A percentile compares a stretch with the other conserved stretches of the same genome.
These are phyloP conservation scores for Anastrepha ludens DNA, from an alignment of 1,140 invertebrate genomes.

Conservation along the genomic window DNA sequence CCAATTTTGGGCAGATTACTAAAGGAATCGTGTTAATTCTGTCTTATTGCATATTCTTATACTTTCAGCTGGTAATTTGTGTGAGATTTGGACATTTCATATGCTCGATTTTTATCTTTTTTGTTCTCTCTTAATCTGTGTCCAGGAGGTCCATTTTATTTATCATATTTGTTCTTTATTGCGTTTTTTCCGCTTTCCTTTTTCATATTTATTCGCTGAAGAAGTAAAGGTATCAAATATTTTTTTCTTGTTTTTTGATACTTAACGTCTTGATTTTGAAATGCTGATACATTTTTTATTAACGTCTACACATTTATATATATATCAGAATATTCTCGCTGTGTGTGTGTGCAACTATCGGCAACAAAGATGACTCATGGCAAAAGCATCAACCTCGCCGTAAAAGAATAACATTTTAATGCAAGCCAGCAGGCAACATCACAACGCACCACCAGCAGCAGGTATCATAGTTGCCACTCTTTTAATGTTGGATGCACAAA, in stretches of 20 bases:
- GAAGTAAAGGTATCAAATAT: not conserved
- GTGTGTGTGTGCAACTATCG: constrained; percentile 21
- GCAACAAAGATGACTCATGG: constrained; percentile 40
- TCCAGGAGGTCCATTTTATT: not conserved
- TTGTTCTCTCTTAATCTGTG: not conserved
- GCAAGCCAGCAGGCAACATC: not conserved
- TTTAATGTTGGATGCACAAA: no score
- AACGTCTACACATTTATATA: not conserved
- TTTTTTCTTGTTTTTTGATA: not conserved
- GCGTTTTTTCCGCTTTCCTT: not conserved
- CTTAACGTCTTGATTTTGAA: not conserved
- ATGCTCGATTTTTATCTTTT: no score
- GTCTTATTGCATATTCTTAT: not conserved
- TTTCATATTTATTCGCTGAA: not conserved
- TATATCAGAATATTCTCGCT: not conserved
- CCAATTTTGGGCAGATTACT: not conserved
- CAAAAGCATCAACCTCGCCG: constrained; percentile 19
- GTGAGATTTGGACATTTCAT: no score
- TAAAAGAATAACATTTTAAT: not conserved
- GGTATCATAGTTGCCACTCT: no score
- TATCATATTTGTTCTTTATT: not conserved
- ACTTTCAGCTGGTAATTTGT: no score
- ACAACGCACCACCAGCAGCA: not conserved
- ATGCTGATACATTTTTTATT: not conserved
- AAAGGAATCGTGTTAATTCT: constrained; percentile 17